A percentile compares a stretch with the other conserved stretches of the same genome.
Evolutionary conservation across 2,113 vertebrate genomes (phyloP).

Genomic region (Chaetorhynchus papuensis): DNA sequence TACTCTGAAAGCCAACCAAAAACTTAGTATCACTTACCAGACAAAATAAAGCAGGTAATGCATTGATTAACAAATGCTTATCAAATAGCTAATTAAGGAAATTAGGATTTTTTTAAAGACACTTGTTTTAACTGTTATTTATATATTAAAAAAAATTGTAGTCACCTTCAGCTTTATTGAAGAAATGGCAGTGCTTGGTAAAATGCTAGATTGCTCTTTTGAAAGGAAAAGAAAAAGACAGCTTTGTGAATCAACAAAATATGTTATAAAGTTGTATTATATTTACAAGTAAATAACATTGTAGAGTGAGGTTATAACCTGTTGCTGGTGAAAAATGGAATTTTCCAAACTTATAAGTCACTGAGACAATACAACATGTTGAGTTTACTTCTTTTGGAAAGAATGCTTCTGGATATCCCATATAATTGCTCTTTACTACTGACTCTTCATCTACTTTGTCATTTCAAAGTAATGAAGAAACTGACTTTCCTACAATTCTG

Average conservation of each 20-base stretch:
- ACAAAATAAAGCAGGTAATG: not conserved
- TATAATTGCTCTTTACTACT: not conserved
- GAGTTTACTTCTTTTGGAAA: not conserved
- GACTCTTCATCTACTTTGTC: not conserved
- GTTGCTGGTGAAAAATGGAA: not conserved
- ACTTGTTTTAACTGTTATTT: not conserved
- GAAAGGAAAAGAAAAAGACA: not conserved
- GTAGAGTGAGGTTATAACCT: not conserved
- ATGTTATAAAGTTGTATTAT: not conserved
- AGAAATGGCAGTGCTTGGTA: not conserved
- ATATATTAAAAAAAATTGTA: not conserved
- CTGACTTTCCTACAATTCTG: not conserved
- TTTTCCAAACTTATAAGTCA: not conserved
- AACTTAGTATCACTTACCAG: not conserved
- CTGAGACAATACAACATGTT: not conserved
- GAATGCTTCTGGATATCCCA: not conserved
- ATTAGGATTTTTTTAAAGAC: not conserved
- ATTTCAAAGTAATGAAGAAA: not conserved
- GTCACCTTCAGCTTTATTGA: not conserved
- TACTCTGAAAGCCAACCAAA: not conserved
- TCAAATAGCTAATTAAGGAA: not conserved
- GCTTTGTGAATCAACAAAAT: not conserved
- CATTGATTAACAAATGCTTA: not conserved
- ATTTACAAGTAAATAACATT: not conserved
- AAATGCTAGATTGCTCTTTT: not conserved